These are phyloP conservation scores for Rhagoletis pomonella DNA, from an alignment of 1,140 invertebrate species.

Conservation along the genomic window DNA sequence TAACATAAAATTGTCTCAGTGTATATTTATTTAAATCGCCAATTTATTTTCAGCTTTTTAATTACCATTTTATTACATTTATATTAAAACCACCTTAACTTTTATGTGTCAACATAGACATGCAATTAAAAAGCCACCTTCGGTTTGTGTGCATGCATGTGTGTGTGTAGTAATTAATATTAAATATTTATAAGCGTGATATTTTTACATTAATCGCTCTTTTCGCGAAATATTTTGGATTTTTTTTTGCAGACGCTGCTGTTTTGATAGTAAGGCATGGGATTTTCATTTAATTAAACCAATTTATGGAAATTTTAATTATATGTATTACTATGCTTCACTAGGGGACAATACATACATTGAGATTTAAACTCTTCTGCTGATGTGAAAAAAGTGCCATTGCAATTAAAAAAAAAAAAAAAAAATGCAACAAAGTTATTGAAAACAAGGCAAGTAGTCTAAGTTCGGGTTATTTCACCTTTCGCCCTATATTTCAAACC, in stretches of 20 bases:
- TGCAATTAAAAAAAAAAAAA: no score
- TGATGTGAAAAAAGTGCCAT: no score
- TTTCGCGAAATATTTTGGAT: not conserved
- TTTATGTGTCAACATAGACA: not conserved
- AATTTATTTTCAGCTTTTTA: slow-evolving; percentile 23
- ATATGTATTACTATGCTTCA: no score
- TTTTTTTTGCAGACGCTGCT: no score
- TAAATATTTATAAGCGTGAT: slow-evolving; percentile 6
- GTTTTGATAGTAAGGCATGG: no score
- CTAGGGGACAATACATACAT: no score
- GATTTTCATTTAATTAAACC: slow-evolving; percentile 38
- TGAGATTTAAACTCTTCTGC: no score
- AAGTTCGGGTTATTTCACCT: no score
- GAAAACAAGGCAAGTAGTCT: no score
- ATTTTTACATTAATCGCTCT: not conserved
- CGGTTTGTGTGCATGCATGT: not conserved
- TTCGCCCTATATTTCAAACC: no score
- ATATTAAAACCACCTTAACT: not conserved
- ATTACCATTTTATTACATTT: slow-evolving; percentile 1
- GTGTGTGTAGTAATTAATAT: not conserved
- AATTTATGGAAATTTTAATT: slow-evolving; percentile 38
- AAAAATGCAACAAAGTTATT: no score
- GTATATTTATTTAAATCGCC: not conserved
- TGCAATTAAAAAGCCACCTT: slow-evolving; percentile 39
- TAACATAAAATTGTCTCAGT: not conserved